A percentile compares a stretch with the other conserved stretches of the same genome.
These are phyloP conservation scores for Macrotis lagotis DNA, from an alignment of 2,113 vertebrate species.

Conservation along the genomic window DNA sequence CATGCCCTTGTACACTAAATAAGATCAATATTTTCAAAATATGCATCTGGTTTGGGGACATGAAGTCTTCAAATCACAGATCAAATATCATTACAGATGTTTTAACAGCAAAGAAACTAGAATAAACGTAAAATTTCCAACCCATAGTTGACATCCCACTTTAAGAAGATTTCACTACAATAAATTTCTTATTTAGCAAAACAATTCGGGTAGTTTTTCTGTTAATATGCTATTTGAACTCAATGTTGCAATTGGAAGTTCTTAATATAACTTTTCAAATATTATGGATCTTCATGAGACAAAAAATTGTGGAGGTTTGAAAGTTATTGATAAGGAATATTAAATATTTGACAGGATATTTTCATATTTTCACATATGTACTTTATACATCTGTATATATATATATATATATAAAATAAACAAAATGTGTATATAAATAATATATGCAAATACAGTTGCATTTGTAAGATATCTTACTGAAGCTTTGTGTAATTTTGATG, in stretches of 20 bases:
- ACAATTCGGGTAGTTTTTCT: neutral
- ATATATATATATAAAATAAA: neutral
- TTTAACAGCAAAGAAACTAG: neutral
- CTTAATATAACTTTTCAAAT: neutral
- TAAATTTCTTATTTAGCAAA: neutral
- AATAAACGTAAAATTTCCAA: slow-evolving; percentile 14
- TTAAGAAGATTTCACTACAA: slow-evolving; percentile 8
- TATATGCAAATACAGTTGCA: slow-evolving; percentile 53
- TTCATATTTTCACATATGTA: neutral
- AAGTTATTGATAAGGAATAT: neutral
- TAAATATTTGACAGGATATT: neutral
- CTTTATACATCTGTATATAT: neutral
- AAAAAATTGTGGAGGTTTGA: neutral
- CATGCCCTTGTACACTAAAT: neutral
- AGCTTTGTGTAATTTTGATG: slow-evolving; percentile 76
- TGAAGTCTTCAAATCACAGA: slow-evolving; percentile 18
- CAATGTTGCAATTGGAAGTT: neutral
- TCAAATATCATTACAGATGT: slow-evolving; percentile 13
- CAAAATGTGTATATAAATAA: too few species aligned
- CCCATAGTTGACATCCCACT: neutral
- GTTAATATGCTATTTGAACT: neutral
- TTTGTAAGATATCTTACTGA: slow-evolving; percentile 76
- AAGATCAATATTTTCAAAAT: slow-evolving; percentile 32
- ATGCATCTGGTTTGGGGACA: neutral
- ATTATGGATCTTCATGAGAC: neutral